Evolutionary conservation across 2,888 invertebrate species (phyloP).

Genomic region (Lymantria monacha): DNA sequence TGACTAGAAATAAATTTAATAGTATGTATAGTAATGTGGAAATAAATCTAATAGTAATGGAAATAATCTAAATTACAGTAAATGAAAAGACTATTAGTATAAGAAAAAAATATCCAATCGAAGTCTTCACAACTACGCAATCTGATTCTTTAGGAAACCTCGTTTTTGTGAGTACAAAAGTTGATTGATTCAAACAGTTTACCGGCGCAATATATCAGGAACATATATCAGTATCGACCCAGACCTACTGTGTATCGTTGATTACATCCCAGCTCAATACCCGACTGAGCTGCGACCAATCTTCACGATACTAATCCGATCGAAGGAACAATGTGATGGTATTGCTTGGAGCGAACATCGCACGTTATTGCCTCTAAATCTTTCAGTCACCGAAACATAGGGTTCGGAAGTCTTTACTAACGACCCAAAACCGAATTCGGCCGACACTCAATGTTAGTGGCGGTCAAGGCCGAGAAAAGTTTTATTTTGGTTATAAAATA

Average conservation of each 20-base stretch:
- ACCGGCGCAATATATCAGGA: conserved; percentile 25
- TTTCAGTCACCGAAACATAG: conserved; percentile 56
- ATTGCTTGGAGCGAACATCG: conserved; percentile 64
- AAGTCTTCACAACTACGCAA: no score
- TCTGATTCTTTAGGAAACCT: no score
- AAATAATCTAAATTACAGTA: no score
- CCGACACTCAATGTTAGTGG: conserved; percentile 2
- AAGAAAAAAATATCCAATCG: no score
- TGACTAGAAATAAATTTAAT: no score
- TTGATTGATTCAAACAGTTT: conserved; percentile 27
- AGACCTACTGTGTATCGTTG: conserved; percentile 31
- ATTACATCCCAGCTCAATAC: conserved; percentile 38
- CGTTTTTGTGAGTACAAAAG: not conserved
- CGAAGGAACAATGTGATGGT: conserved; percentile 70
- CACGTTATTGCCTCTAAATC: conserved; percentile 80
- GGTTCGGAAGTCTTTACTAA: conserved; percentile 31
- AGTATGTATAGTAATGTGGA: no score
- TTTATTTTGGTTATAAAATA: no score
- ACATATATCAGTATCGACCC: conserved; percentile 29
- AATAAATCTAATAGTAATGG: no score
- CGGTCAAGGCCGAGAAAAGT: conserved; percentile 18
- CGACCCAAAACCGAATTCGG: conserved; percentile 9
- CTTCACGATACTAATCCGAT: conserved; percentile 69
- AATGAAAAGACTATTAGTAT: no score
- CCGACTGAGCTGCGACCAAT: conserved; percentile 45